These are phyloP conservation scores for Dryobota labecula DNA, from an alignment of 2,888 invertebrate species.

Conservation along the genomic window DNA sequence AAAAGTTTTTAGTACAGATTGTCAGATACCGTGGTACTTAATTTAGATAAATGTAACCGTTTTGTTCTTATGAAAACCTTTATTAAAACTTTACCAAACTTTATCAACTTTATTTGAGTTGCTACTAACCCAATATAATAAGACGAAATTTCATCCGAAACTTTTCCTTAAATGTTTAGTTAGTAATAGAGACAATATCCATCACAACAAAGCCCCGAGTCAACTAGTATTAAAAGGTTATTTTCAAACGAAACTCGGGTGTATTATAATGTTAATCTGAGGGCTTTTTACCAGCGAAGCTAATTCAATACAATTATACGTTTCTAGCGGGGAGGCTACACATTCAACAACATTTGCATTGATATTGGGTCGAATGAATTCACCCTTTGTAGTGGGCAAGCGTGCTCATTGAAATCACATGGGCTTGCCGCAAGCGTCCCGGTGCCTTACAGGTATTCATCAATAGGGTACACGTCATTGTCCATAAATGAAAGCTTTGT, in stretches of 20 bases:
- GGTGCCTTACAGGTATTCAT: slow-evolving; percentile 40
- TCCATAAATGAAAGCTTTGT: slow-evolving; percentile 29
- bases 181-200: slow-evolving; percentile 40
- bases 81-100: slow-evolving; percentile 36
- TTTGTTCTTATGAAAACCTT: slow-evolving; percentile 42
- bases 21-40: slow-evolving; percentile 48
- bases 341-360: slow-evolving; percentile 59
- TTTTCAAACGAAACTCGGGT: slow-evolving; percentile 17
- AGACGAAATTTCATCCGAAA: slow-evolving; percentile 38
- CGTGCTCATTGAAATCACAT: slow-evolving; percentile 60
- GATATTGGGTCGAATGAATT: slow-evolving; percentile 57
- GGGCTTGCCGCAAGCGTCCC: slow-evolving; percentile 41
- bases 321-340: slow-evolving; percentile 27
- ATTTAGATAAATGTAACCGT: slow-evolving; percentile 53
- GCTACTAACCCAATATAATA: slow-evolving; percentile 35
- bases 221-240: slow-evolving; percentile 40
- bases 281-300: slow-evolving; percentile 26
- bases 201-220: slow-evolving; percentile 36
- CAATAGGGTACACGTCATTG: slow-evolving; percentile 35
- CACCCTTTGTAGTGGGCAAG: slow-evolving; percentile 51
- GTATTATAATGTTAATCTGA: slow-evolving; percentile 38
- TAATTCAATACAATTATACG: slow-evolving; percentile 46
- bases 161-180: slow-evolving; percentile 28
- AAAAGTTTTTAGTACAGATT: slow-evolving; percentile 51
- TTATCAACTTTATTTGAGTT: slow-evolving; percentile 45